phyloP scores from a whole-genome alignment of 2,888 invertebrate genomes.

The Ophioninae sp. region DNA sequence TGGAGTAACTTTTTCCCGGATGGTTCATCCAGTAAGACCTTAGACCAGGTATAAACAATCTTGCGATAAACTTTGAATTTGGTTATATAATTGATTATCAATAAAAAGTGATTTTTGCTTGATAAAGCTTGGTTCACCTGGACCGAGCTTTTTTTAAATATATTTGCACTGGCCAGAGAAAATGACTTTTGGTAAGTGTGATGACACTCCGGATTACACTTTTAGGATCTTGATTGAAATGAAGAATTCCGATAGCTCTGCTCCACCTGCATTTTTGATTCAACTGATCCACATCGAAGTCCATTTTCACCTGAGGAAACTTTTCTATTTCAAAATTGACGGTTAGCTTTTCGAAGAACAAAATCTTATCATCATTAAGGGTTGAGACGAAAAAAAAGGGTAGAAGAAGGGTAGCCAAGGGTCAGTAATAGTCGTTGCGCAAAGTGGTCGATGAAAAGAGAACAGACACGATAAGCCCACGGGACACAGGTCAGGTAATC shows the following conservation, averaged over 20 bases:
- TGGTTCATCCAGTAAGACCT: too few species aligned
- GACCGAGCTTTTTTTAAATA: too few species aligned
- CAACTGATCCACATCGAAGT: background rate
- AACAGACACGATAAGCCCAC: conserved; percentile 27
- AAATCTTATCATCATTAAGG: conserved; percentile 11
- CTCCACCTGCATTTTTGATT: background rate
- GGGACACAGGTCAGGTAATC: conserved; percentile 2
- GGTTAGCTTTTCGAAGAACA: background rate
- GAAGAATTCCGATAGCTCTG: background rate
- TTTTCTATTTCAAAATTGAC: background rate
- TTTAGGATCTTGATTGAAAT: background rate
- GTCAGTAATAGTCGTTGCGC: conserved; percentile 8
- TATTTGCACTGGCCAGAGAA: background rate
- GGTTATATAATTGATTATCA: too few species aligned
- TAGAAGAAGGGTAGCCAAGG: background rate
- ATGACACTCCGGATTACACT: background rate
- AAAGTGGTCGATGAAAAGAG: conserved; percentile 32
- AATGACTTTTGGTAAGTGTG: background rate
- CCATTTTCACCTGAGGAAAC: background rate
- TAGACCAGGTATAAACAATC: too few species aligned
- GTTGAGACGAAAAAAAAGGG: background rate
- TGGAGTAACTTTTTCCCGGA: too few species aligned
- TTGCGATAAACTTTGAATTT: too few species aligned
- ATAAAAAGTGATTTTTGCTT: too few species aligned
- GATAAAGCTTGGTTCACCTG: too few species aligned